A percentile compares a stretch with the other conserved stretches of the same genome.
Evolutionary conservation across 2,888 invertebrate genomes (phyloP).

Genomic region (Pomacea canaliculata): DNA sequence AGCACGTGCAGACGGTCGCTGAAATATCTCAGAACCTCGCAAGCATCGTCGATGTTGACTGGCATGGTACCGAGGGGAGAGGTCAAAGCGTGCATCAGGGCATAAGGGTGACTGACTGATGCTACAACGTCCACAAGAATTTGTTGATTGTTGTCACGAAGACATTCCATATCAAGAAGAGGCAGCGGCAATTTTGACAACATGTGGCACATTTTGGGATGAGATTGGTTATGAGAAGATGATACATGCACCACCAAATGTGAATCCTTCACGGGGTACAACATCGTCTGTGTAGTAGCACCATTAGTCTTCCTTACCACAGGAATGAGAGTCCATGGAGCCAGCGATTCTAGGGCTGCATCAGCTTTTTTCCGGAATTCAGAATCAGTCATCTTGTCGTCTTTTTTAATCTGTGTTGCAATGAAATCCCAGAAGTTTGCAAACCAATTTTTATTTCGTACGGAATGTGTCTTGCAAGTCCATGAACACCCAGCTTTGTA

Average conservation of each 20-base stretch:
- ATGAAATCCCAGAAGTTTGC: not conserved
- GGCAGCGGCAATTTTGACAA: not conserved
- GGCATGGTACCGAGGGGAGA: not conserved
- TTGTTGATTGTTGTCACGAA: not conserved
- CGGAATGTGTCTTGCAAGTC: not conserved
- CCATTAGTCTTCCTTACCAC: not conserved
- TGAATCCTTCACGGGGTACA: constrained; percentile 11
- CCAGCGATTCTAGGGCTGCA: not conserved
- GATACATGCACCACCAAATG: constrained; percentile 2
- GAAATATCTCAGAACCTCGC: constrained; percentile 8
- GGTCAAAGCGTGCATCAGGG: constrained; percentile 11
- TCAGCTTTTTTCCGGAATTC: not conserved
- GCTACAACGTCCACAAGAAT: constrained; percentile 8
- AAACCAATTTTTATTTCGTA: not conserved
- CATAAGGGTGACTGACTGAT: constrained; percentile 15
- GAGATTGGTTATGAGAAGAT: not conserved
- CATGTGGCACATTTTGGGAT: not conserved
- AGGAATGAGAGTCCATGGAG: constrained; percentile 6
- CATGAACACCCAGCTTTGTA: not conserved
- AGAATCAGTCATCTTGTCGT: not conserved
- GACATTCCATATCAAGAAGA: not conserved
- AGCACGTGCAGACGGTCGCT: not conserved
- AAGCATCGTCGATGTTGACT: not conserved
- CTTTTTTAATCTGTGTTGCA: not conserved
- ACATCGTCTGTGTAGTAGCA: too few species aligned